Percentiles rank a stretch among this genome's conserved stretches.
Conservation (phyloP, 2,888 invertebrate species). For the Conomelus anceps region DNA sequence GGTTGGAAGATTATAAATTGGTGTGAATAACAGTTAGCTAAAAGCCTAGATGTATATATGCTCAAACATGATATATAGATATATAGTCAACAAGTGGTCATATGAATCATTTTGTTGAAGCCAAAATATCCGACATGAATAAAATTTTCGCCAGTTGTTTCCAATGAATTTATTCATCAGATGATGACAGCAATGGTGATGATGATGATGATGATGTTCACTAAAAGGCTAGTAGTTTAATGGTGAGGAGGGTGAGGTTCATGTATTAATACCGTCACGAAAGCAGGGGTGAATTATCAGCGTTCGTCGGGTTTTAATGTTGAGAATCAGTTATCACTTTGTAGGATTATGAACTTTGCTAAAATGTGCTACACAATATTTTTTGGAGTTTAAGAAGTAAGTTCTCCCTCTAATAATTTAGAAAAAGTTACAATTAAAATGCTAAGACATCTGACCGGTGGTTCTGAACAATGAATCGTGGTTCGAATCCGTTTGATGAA, state of each 20-base stretch:
- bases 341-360: no score
- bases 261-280: not conserved
- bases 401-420: no score
- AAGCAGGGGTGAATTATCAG: no score
- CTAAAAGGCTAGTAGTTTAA: not conserved
- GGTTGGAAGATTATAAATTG: not conserved
- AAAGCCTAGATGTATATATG: not conserved
- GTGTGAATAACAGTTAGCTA: not conserved
- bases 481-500: no score
- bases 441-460: no score
- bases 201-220: not conserved
- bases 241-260: not conserved
- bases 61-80: no score
- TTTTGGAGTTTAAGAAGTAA: no score
- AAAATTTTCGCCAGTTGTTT: not conserved
- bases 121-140: not conserved
- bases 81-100: not conserved
- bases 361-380: no score
- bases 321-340: no score
- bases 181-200: not conserved
- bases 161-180: not conserved
- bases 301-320: no score
- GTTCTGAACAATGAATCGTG: no score
- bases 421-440: no score
- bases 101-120: not conserved